phyloP scores from a whole-genome alignment of 2,888 invertebrate species.

The Drosophila niveifrons region DNA sequence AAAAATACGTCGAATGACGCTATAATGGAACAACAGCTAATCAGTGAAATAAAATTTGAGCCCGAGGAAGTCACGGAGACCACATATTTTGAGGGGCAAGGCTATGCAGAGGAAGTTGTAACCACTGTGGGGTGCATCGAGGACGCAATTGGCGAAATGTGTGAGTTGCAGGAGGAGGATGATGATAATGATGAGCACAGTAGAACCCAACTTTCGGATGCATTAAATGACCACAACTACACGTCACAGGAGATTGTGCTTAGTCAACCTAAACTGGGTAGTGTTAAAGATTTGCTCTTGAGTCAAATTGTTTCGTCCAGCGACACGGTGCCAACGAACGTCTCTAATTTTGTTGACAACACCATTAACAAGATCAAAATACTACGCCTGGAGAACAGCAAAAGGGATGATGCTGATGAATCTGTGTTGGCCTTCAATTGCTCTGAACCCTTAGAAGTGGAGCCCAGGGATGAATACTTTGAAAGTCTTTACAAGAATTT shows the following conservation, averaged over 20 bases:
- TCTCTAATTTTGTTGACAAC: conserved; percentile 59
- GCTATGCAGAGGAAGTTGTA: conserved; percentile 39
- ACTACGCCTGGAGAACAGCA: conserved; percentile 35
- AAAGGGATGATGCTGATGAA: conserved; percentile 11
- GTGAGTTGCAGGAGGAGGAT: conserved; percentile 12
- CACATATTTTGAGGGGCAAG: conserved; percentile 33
- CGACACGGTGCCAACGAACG: conserved; percentile 33
- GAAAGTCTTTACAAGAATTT: conserved; percentile 53
- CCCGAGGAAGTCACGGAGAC: conserved; percentile 51
- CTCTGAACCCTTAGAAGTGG: conserved; percentile 71
- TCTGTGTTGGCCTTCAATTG: conserved; percentile 48
- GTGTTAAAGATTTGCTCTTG: conserved; percentile 47
- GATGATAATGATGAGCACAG: conserved; percentile 7
- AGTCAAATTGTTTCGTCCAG: conserved; percentile 55
- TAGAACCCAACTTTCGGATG: conserved; percentile 36
- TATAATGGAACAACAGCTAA: conserved; percentile 15
- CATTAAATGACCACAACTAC: conserved; percentile 77
- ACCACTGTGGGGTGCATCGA: conserved; percentile 13
- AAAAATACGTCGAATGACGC: neutral
- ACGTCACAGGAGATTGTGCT: conserved; percentile 53
- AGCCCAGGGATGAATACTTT: conserved; percentile 61
- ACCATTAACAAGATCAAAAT: conserved; percentile 52
- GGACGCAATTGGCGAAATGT: conserved; percentile 49
- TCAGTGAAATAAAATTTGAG: conserved; percentile 51
- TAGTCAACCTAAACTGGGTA: conserved; percentile 23